Conservation (phyloP, 2,888 invertebrate species). For the Himalopsyche japonica region DNA sequence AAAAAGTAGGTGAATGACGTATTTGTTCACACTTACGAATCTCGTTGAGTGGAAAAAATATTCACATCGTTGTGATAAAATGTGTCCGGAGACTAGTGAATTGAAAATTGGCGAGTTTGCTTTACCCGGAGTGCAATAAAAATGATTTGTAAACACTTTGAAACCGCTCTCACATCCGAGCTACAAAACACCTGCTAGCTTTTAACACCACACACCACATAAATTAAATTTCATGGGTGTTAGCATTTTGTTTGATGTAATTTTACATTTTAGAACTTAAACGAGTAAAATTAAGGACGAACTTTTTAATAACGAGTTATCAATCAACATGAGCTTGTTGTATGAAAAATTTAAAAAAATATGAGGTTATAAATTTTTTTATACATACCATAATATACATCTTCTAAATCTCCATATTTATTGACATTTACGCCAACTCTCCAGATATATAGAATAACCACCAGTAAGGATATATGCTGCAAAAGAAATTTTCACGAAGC, state of each 20-base stretch:
- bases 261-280: neutral
- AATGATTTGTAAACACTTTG: neutral
- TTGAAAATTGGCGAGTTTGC: neutral
- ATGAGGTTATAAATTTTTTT: no score
- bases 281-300: neutral
- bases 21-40: no score
- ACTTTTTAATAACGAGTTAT: neutral
- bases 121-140: neutral
- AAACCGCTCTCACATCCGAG: neutral
- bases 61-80: neutral
- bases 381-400: slow-evolving; percentile 72
- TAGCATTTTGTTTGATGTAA: neutral
- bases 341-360: no score
- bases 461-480: slow-evolving; percentile 76
- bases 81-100: neutral
- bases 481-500: neutral
- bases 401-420: slow-evolving; percentile 69
- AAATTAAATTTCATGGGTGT: neutral
- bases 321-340: no score
- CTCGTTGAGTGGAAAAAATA: no score
- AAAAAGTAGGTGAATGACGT: no score
- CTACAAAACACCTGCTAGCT: neutral
- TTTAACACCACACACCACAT: neutral
- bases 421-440: slow-evolving; percentile 73
- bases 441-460: slow-evolving; percentile 76